These are phyloP conservation scores for Drosophila pseudoobscura DNA, from an alignment of 1,140 invertebrate species.

Conservation along the genomic window DNA sequence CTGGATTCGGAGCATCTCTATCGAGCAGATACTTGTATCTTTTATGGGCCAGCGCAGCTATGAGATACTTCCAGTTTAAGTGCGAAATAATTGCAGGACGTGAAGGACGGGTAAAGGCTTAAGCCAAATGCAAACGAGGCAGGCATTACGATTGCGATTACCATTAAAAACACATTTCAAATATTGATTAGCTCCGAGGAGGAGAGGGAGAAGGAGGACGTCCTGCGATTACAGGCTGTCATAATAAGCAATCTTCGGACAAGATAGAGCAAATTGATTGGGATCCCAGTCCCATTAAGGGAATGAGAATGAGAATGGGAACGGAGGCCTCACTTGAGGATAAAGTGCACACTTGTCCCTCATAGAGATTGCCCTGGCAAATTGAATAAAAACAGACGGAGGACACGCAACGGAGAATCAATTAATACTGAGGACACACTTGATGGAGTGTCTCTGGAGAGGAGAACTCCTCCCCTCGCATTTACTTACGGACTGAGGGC, in stretches of 20 bases:
- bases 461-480: not conserved
- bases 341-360: conserved; percentile 28
- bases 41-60: conserved; percentile 40
- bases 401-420: conserved; percentile 53
- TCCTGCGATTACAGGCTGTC: conserved; percentile 65
- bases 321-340: not conserved
- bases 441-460: not conserved
- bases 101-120: conserved; percentile 26
- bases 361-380: conserved; percentile 64
- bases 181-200: conserved; percentile 68
- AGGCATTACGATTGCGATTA: conserved; percentile 41
- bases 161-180: conserved; percentile 66
- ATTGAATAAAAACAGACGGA: conserved; percentile 76
- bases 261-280: conserved; percentile 55
- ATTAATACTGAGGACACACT: conserved; percentile 52
- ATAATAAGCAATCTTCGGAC: conserved; percentile 57
- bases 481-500: conserved; percentile 91
- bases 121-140: conserved; percentile 44
- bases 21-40: conserved; percentile 12
- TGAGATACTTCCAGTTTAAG: conserved; percentile 59
- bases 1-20: conserved; percentile 3
- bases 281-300: conserved; percentile 18
- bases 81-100: conserved; percentile 68
- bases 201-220: conserved; percentile 7
- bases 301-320: too few species aligned